A percentile compares a stretch with the other conserved stretches of the same genome.
These are phyloP conservation scores for Montipora capricornis DNA, from an alignment of 64 coral and sea anemone species.

Conservation along the genomic window DNA sequence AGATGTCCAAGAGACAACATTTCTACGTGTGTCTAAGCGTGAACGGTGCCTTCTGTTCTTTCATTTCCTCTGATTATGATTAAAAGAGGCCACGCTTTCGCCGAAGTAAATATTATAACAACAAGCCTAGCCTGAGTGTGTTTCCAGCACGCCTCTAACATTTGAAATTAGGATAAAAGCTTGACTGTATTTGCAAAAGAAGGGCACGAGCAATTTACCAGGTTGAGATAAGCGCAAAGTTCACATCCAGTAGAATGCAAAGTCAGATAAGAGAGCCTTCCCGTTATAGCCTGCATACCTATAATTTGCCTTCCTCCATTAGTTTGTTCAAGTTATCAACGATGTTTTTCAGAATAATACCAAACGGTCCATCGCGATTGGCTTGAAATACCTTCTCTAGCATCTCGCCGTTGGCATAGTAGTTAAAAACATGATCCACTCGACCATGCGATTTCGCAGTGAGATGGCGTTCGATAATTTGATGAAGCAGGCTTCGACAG, in stretches of 20 bases:
- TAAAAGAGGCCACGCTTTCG: background rate
- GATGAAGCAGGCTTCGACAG: slow-evolving; percentile 84
- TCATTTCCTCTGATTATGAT: background rate
- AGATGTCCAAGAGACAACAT: too few species aligned
- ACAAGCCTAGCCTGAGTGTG: slow-evolving; percentile 24
- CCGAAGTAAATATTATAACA: slow-evolving; percentile 49
- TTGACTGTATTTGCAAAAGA: background rate
- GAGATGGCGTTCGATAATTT: slow-evolving; percentile 87
- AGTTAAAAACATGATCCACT: slow-evolving; percentile 97
- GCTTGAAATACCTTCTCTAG: slow-evolving; percentile 92
- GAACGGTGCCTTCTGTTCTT: background rate
- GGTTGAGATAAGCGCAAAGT: slow-evolving; percentile 9
- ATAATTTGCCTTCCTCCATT: slow-evolving; percentile 96
- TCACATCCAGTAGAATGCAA: slow-evolving; percentile 28
- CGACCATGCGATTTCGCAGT: slow-evolving; percentile 95
- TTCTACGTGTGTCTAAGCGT: too few species aligned
- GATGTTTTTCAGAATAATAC: slow-evolving; percentile 82
- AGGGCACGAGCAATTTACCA: background rate
- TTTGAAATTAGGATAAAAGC: slow-evolving; percentile 39
- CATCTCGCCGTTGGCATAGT: slow-evolving; percentile 88
- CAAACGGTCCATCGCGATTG: slow-evolving; percentile 40
- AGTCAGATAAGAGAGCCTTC: slow-evolving; percentile 18
- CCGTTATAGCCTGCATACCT: background rate
- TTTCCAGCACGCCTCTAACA: slow-evolving; percentile 22
- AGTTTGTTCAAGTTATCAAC: slow-evolving; percentile 93